Percentiles rank a stretch among this genome's conserved stretches.
These are phyloP conservation scores for Limnephilus lunatus DNA, from an alignment of 2,888 invertebrate genomes.

Conservation along the genomic window DNA sequence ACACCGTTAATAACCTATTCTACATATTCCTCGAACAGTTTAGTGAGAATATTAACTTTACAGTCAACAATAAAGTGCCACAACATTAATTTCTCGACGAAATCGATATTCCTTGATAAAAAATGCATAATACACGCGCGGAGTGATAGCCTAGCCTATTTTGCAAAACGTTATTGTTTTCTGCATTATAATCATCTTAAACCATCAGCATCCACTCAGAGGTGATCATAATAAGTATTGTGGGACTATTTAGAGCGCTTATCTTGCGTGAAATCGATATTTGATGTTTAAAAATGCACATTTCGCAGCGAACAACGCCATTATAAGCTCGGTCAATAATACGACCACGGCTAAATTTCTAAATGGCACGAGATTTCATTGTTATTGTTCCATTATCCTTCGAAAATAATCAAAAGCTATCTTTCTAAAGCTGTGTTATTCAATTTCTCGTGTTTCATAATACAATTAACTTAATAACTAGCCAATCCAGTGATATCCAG, in stretches of 20 bases:
- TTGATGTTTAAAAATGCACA: constrained; percentile 57
- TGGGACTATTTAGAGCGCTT: background rate
- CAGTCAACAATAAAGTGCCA: background rate
- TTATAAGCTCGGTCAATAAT: constrained; percentile 29
- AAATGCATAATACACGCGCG: constrained; percentile 54
- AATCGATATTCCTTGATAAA: constrained; percentile 58
- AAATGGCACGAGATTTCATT: background rate
- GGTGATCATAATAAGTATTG: background rate
- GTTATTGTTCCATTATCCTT: constrained; percentile 2
- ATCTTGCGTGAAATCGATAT: constrained; percentile 40
- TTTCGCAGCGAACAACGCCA: constrained; percentile 42
- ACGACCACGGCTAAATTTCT: background rate
- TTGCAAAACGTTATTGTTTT: constrained; percentile 43
- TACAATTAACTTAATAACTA: background rate
- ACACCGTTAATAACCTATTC: background rate
- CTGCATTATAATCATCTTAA: background rate
- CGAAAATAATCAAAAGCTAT: constrained; percentile 1
- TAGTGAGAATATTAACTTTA: background rate
- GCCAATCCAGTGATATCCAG: background rate
- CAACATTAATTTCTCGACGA: constrained; percentile 46
- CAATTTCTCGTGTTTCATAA: background rate
- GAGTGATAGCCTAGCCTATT: constrained; percentile 47
- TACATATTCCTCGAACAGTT: background rate
- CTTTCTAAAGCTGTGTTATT: background rate
- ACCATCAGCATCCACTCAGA: constrained; percentile 7